phyloP scores from a whole-genome alignment of 2,113 vertebrate genomes.

The Halcyon senegalensis region DNA sequence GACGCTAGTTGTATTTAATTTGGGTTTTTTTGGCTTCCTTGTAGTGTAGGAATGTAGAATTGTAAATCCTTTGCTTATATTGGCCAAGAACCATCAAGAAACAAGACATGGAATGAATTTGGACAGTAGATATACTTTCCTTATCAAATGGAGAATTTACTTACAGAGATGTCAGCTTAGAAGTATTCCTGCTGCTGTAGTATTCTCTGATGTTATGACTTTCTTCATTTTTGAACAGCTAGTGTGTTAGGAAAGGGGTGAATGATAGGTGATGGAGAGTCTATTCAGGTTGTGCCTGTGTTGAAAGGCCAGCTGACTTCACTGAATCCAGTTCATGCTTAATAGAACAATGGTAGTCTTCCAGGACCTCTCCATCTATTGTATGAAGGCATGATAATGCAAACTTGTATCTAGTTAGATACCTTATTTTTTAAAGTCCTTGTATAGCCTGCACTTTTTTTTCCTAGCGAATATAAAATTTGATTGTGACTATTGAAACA shows the following conservation, averaged over 20 bases:
- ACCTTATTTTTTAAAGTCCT: neutral
- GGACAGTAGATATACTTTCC: neutral
- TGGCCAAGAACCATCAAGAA: neutral
- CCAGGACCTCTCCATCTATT: neutral
- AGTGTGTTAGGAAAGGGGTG: neutral
- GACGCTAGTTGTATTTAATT: neutral
- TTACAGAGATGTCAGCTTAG: neutral
- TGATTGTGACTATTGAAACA: neutral
- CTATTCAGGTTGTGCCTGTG: neutral
- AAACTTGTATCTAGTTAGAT: neutral
- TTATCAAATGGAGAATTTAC: neutral
- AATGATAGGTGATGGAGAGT: neutral
- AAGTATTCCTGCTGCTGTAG: neutral
- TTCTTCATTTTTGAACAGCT: neutral
- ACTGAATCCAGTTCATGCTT: neutral
- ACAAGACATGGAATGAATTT: neutral
- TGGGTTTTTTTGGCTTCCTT: accelerated
- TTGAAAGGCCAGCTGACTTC: neutral
- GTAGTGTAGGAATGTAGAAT: neutral
- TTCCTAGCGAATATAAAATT: neutral
- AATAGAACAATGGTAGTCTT: neutral
- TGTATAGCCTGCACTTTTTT: neutral
- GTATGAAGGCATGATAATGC: neutral
- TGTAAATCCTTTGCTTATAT: neutral
- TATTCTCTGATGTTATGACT: neutral